Evolutionary conservation across 1,140 invertebrate genomes (phyloP).

Genomic region (Cotesia typhae): DNA sequence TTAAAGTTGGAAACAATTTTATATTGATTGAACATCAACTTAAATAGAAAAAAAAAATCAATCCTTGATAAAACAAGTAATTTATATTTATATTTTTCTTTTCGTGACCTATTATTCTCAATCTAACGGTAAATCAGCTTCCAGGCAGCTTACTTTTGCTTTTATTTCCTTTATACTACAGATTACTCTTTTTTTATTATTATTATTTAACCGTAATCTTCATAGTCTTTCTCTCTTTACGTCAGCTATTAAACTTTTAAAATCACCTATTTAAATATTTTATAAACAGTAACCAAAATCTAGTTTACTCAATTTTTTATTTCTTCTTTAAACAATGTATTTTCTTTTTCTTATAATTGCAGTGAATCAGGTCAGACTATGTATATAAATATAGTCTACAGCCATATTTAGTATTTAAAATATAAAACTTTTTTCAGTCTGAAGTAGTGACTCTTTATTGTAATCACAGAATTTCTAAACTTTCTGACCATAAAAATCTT

Average conservation of each 20-base stretch:
- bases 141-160: not conserved
- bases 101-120: constrained; percentile 7
- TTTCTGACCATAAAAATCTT: constrained; percentile 8
- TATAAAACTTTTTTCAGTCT: too few species aligned
- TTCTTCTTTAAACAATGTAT: too few species aligned
- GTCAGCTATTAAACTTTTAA: not conserved
- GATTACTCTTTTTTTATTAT: constrained; percentile 2
- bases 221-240: not conserved
- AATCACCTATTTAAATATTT: not conserved
- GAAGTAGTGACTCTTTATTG: too few species aligned
- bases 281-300: not conserved
- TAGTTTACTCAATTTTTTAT: too few species aligned
- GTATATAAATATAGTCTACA: too few species aligned
- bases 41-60: not conserved
- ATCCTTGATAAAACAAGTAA: too few species aligned
- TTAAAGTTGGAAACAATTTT: too few species aligned
- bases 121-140: constrained; percentile 10
- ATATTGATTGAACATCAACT: not conserved
- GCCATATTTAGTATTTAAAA: too few species aligned
- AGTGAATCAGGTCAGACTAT: too few species aligned
- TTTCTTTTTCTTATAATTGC: too few species aligned
- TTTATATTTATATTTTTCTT: not conserved
- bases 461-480: not conserved
- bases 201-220: not conserved
- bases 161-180: not conserved